A percentile compares a stretch with the other conserved stretches of the same genome.
phyloP scores from a whole-genome alignment of 1,140 invertebrate genomes.

The Agrilus planipennis region DNA sequence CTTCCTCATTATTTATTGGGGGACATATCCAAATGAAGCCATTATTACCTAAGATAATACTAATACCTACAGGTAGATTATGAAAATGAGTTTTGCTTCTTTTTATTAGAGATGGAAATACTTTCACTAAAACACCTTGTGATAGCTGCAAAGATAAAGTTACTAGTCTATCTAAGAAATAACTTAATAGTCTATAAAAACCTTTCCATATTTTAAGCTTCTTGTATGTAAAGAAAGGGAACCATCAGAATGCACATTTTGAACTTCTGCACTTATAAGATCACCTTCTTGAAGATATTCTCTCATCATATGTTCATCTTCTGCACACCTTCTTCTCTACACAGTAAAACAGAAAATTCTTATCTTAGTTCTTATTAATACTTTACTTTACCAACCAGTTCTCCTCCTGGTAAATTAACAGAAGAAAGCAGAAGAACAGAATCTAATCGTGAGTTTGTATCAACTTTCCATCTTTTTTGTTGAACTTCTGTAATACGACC shows the following conservation, averaged over 20 bases:
- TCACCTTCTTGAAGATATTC: constrained; percentile 92
- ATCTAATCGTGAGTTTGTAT: constrained; percentile 84
- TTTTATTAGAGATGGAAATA: constrained; percentile 86
- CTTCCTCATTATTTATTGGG: constrained; percentile 46
- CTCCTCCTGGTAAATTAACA: constrained; percentile 94
- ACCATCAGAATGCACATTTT: constrained; percentile 85
- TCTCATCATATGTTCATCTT: constrained; percentile 97
- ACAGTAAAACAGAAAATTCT: constrained; percentile 9
- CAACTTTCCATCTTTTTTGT: constrained; percentile 90
- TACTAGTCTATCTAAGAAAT: neutral
- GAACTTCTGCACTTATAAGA: constrained; percentile 94
- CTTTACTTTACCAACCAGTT: constrained; percentile 51
- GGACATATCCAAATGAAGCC: constrained; percentile 94
- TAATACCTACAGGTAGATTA: constrained; percentile 79
- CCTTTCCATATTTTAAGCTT: constrained; percentile 95
- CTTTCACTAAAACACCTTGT: constrained; percentile 83
- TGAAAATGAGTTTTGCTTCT: constrained; percentile 95
- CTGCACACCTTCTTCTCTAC: constrained; percentile 77
- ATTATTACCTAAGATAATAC: constrained; percentile 91
- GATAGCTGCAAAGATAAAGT: constrained; percentile 41
- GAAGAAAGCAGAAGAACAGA: constrained; percentile 81
- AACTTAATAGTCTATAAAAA: constrained; percentile 34
- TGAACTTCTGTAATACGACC: constrained; percentile 86
- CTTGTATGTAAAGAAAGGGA: constrained; percentile 88
- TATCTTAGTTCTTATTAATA: neutral